Percentiles rank a stretch among this genome's conserved stretches.
Conservation (phyloP, 2,888 invertebrate genomes). For the Mimumesa dahlbomi region DNA sequence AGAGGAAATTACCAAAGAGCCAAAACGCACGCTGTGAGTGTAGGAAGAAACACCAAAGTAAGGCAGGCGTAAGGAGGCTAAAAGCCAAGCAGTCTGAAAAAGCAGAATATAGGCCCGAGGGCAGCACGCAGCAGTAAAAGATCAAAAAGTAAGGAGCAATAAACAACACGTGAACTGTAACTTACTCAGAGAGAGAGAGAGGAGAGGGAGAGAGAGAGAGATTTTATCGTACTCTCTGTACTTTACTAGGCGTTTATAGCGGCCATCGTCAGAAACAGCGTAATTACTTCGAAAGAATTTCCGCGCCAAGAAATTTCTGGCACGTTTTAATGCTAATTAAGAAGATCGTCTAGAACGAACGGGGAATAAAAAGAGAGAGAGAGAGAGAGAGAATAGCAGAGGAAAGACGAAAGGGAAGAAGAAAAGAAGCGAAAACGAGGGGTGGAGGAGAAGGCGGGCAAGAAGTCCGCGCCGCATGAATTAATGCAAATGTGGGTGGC, state of each 20-base stretch:
- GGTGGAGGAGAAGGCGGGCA: not conserved
- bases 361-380: constrained; percentile 9
- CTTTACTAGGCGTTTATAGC: not conserved
- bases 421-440: not conserved
- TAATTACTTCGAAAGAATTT: constrained; percentile 33
- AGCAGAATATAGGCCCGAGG: too few species aligned
- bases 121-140: too few species aligned
- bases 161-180: too few species aligned
- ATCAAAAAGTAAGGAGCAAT: too few species aligned
- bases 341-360: constrained; percentile 15
- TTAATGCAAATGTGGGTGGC: constrained; percentile 38
- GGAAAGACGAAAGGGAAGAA: constrained; percentile 7
- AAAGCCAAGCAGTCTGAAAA: too few species aligned
- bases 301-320: constrained; percentile 37
- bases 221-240: not conserved
- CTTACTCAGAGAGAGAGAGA: too few species aligned
- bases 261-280: constrained; percentile 4
- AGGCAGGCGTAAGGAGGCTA: too few species aligned
- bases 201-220: too few species aligned
- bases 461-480: constrained; percentile 13
- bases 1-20: too few species aligned
- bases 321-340: constrained; percentile 49
- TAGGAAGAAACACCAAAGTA: too few species aligned
- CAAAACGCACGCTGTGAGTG: too few species aligned
- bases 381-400: not conserved